Conservation (phyloP, 2,797 vertebrate genomes). For the Eurystomus glaucurus region DNA sequence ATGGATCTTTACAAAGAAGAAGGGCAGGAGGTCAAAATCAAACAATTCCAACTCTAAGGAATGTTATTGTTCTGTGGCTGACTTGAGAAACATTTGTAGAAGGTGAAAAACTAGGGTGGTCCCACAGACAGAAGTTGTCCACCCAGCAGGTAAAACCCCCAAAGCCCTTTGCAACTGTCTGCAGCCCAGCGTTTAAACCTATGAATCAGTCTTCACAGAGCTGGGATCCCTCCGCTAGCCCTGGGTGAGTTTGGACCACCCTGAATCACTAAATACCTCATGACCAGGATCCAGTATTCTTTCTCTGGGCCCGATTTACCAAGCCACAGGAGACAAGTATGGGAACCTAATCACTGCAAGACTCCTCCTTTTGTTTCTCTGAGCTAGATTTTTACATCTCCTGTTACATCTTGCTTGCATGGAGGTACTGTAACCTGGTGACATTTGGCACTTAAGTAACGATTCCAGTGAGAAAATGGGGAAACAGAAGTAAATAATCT, state of each 20-base stretch:
- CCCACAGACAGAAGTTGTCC: not conserved
- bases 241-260: not conserved
- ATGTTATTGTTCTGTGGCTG: not conserved
- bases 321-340: not conserved
- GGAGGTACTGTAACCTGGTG: not conserved
- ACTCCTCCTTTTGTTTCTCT: not conserved
- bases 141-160: not conserved
- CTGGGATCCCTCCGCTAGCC: not conserved
- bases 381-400: not conserved
- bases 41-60: not conserved
- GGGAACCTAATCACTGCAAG: not conserved
- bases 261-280: not conserved
- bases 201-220: not conserved
- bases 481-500: not conserved
- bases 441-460: not conserved
- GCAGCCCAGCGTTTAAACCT: not conserved
- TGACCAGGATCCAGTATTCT: not conserved
- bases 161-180: not conserved
- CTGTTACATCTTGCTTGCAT: not conserved
- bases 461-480: not conserved
- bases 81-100: not conserved
- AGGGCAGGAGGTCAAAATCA: not conserved
- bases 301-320: not conserved
- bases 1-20: not conserved
- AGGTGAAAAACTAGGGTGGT: not conserved